Base-by-base conservation (phyloP, 2,113 vertebrate species). In the Verasper variegatus region DNA sequence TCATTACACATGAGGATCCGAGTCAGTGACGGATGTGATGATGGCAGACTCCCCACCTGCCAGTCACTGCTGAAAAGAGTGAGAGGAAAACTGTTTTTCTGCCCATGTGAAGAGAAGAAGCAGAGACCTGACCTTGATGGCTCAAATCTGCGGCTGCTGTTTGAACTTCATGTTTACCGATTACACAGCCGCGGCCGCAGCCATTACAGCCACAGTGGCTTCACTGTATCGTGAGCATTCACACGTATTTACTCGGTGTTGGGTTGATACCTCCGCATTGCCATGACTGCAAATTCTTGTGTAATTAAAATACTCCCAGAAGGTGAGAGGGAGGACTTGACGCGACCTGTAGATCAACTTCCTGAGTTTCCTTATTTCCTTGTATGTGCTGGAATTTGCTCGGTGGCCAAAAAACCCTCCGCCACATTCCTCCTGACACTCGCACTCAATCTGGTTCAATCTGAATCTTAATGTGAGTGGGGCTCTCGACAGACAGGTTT, bases 161-260 rank as follows among this genome's bases (percentile, higher is more conserved):
- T 84, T 89, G 56, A 90, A 86, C 74, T 85, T 47, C 0, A 5
- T 90, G 83, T 91, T 88, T 85, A 80, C 82, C 72, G 54, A 56
- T 69, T 59, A 24, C 76, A 74, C 84, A 68, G 59, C 81, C 86
- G 52, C 86, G 6, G 88, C 87, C 85, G 21, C 55, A 77, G 80
- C 55, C 84, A 26, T 69, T 57, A 63, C 63, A 80, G 74, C 59
- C 78, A 88, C 87, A 89, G 71, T 72, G 40, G 76, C 78, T 57
- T 71, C 71, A 84, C 74, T 91, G 87, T 91, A 54, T 67, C 20
- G 75, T 35, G 74, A 40, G 26, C 79, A 80, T 70, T 70, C 24
- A 64, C 21, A 4, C 20, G 23, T 89, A 65, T 90, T 88, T 86
- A 78, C 87, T 75, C 37, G 0, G 73, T 60, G 74, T 81, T 52